Evolutionary conservation across 2,888 invertebrate genomes (phyloP), one percentile per base, ranked within the genome.

Genomic region (Cyclophora punctaria): DNA sequence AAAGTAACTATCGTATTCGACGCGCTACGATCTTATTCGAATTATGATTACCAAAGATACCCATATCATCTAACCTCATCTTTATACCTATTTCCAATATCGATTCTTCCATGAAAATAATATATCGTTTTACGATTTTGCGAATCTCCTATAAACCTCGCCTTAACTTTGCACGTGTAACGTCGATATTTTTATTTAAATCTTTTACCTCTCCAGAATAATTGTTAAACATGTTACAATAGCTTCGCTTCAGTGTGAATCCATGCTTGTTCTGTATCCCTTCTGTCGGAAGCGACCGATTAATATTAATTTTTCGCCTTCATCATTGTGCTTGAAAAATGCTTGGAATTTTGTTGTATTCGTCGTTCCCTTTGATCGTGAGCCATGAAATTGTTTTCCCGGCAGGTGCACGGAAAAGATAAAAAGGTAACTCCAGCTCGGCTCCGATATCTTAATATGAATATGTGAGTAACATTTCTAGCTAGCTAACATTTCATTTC

Each of bases 341-440:
- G 51, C 50, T 48, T 40, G n/a, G 49, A 49, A 50, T 48, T 46
- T 43, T 46, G 49, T 35, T 45, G 5, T 34, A 43, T 35, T 46
- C 40, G 34, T 59, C 51, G 49, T 45, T 44, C 52, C 57, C 51
- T 57, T 52, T 67, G 63, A 66, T 64, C 50, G 63, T 62, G 58
- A 66, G 67, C 60, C 55, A 55, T 70, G 57, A 60, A 63, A 67
- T 66, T 68, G 56, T 75, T 73, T 76, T 76, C 63, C 70, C 78
- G 66, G 56, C 85, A 84, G 85, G 80, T 84, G 71, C 73, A 82
- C 80, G 60, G 80, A 82, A 76, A 84, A 80, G 66, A 71, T 83
- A 64, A 83, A 83, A 82, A 83, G 83, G 71, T 84, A 83, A 75
- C 78, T 73, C 60, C 75, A 67, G 69, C 71, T 64, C 66, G 67